These are phyloP conservation scores for Periophthalmus modestus DNA, from an alignment of 2,113 vertebrate genomes.

Conservation along the genomic window DNA sequence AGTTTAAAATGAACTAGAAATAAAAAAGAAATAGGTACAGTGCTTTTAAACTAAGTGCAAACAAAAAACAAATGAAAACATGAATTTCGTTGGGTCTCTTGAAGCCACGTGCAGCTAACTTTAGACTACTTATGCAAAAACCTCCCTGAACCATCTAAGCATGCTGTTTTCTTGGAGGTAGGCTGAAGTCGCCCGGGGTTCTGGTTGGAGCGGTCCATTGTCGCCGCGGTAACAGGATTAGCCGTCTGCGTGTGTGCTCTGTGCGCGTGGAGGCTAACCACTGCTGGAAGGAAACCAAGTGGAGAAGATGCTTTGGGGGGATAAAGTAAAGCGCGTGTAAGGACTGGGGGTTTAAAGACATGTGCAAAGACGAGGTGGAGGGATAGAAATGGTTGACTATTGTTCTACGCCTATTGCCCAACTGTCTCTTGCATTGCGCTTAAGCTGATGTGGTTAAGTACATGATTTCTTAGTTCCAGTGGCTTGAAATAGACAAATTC, in stretches of 20 bases:
- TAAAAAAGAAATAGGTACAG: too few species aligned
- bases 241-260: conserved; percentile 20
- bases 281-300: conserved; percentile 37
- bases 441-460: conserved; percentile 7
- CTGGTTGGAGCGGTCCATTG: conserved; percentile 51
- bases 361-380: conserved; percentile 69
- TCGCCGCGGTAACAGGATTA: conserved; percentile 53
- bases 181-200: conserved; percentile 34
- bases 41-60: too few species aligned
- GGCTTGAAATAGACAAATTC: neutral
- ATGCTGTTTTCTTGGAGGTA: conserved; percentile 73
- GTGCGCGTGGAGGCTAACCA: conserved; percentile 30
- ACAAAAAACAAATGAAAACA: neutral
- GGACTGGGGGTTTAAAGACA: conserved; percentile 37
- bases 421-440: conserved; percentile 72
- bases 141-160: conserved; percentile 87
- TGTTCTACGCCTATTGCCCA: conserved; percentile 71
- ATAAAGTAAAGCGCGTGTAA: conserved; percentile 36
- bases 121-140: conserved; percentile 87
- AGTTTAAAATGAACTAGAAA: too few species aligned
- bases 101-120: conserved; percentile 79
- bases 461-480: neutral
- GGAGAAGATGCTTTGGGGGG: conserved; percentile 38
- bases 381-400: conserved; percentile 29
- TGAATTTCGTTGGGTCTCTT: conserved; percentile 16